These are phyloP conservation scores for Napeogenes sylphis DNA, from an alignment of 2,888 invertebrate genomes.

Conservation along the genomic window DNA sequence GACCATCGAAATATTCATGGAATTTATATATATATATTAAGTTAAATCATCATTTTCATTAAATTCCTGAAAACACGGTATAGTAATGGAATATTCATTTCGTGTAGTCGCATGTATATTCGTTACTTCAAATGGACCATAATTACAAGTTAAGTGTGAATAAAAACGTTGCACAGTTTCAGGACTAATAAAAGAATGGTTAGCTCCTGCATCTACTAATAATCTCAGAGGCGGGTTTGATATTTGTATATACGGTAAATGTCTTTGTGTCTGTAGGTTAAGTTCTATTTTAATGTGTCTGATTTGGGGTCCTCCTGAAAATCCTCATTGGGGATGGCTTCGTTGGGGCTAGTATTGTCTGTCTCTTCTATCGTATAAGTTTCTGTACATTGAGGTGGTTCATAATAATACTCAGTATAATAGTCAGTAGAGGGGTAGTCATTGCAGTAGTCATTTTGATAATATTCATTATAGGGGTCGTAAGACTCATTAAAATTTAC, in stretches of 20 bases:
- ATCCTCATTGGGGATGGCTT: conserved; percentile 9
- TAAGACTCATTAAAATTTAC: conserved; percentile 29
- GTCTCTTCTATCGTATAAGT: too few relatives aligned
- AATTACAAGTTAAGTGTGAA: conserved; percentile 8
- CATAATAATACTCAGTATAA: too few relatives aligned
- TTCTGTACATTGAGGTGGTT: too few relatives aligned
- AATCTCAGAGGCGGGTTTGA: conserved; percentile 13
- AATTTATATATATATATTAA: conserved; percentile 18
- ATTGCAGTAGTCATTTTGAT: conserved; percentile 7
- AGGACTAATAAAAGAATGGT: conserved; percentile 19
- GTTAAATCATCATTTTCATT: conserved; percentile 10
- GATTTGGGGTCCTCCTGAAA: conserved; percentile 12
- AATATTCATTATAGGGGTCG: background rate
- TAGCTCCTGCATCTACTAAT: conserved; percentile 21
- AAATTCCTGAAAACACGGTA: conserved; percentile 14
- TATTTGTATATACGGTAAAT: too few relatives aligned
- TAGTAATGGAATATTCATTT: conserved; percentile 13
- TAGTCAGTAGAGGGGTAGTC: background rate
- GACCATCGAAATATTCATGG: conserved; percentile 18
- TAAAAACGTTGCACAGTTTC: conserved; percentile 14
- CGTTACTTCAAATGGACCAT: conserved; percentile 1
- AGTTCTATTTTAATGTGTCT: conserved; percentile 22
- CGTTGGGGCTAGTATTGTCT: conserved; percentile 2
- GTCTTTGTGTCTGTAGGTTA: too few relatives aligned
- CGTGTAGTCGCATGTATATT: conserved; percentile 8